A percentile compares a stretch with the other conserved stretches of the same genome.
Conservation (phyloP, 2,113 vertebrate genomes). For the Scolopax mira region DNA sequence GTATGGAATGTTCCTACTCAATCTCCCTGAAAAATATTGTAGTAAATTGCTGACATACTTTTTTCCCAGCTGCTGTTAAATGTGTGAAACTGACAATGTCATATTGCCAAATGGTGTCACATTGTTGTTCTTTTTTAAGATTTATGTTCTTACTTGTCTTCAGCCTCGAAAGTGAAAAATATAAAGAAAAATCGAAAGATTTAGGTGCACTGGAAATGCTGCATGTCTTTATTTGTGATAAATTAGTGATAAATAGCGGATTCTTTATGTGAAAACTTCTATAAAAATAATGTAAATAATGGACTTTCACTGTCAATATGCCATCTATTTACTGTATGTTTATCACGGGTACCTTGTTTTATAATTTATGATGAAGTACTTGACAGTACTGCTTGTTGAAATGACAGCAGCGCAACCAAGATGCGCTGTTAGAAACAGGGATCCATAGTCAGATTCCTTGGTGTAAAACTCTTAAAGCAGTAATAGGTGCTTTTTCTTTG, state of each 20-base stretch:
- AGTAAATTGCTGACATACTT: conserved; percentile 3
- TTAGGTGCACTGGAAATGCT: not conserved
- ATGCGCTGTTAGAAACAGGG: not conserved
- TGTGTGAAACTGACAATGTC: not conserved
- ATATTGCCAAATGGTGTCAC: not conserved
- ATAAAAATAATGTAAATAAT: not conserved
- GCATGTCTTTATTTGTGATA: not conserved
- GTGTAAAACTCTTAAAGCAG: not conserved
- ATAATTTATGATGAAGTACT: not conserved
- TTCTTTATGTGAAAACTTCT: not conserved
- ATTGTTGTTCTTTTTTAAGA: not conserved
- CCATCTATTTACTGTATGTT: not conserved
- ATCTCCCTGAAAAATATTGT: not conserved
- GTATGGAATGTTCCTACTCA: not conserved
- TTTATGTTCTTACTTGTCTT: not conserved
- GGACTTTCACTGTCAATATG: not conserved
- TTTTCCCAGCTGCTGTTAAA: conserved; percentile 8
- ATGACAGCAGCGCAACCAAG: not conserved
- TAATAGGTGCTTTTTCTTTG: not conserved
- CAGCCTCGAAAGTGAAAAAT: not conserved
- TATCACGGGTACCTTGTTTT: not conserved
- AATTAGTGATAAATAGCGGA: fast-evolving
- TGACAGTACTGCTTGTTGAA: not conserved
- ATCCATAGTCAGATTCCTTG: not conserved
- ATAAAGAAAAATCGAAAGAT: not conserved